phyloP scores from a whole-genome alignment of 2,888 invertebrate species.

The Sphaerophoria rueppellii region DNA sequence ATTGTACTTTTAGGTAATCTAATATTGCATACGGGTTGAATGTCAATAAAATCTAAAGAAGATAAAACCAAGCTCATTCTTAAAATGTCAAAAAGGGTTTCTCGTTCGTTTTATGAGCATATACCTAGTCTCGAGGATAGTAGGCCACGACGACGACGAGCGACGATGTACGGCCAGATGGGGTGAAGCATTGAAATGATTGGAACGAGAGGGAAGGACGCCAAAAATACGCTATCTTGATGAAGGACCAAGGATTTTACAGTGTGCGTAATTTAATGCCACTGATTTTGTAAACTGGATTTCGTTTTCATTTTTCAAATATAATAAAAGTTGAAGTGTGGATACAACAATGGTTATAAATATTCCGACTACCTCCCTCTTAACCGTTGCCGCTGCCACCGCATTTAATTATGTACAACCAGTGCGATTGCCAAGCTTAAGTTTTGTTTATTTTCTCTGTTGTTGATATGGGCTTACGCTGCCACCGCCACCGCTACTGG shows the following conservation, averaged over 20 bases:
- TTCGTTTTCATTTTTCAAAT: not conserved
- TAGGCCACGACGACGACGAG: no score
- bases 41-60: slow-evolving; percentile 66
- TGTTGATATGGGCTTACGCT: slow-evolving; percentile 31
- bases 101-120: slow-evolving; percentile 11
- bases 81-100: slow-evolving; percentile 62
- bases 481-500: not conserved
- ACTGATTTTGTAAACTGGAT: slow-evolving; percentile 38
- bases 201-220: slow-evolving; percentile 38
- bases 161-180: not conserved
- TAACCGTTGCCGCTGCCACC: not conserved
- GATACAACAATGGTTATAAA: slow-evolving; percentile 14
- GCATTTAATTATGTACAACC: not conserved
- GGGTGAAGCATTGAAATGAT: not conserved
- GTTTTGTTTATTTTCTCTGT: slow-evolving; percentile 17
- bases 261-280: slow-evolving; percentile 58
- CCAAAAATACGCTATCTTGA: slow-evolving; percentile 46
- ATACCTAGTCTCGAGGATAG: not conserved
- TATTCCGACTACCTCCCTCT: not conserved
- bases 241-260: slow-evolving; percentile 50
- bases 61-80: slow-evolving; percentile 65
- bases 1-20: slow-evolving; percentile 54
- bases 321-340: slow-evolving; percentile 18
- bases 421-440: not conserved
- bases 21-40: slow-evolving; percentile 69